phyloP scores from a whole-genome alignment of 2,797 vertebrate genomes.

The Smutsia gigantea region DNA sequence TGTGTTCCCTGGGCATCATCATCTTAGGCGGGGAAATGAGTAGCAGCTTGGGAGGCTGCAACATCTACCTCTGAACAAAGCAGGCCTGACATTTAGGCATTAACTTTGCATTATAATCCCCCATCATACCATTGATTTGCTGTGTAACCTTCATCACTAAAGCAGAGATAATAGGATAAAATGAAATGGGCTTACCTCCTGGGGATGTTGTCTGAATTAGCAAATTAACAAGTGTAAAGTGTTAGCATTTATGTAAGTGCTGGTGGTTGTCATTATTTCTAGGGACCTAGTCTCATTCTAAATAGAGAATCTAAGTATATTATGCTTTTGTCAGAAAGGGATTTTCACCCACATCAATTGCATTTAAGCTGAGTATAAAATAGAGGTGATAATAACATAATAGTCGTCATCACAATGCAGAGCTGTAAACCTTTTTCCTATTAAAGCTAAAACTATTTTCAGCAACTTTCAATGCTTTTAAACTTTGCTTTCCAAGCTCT shows the following conservation, averaged over 20 bases:
- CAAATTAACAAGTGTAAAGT: slow-evolving; percentile 75
- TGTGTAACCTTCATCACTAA: slow-evolving; percentile 74
- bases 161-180: slow-evolving; percentile 74
- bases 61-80: slow-evolving; percentile 56
- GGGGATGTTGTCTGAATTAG: slow-evolving; percentile 75
- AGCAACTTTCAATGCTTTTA: slow-evolving; percentile 66
- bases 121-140: slow-evolving; percentile 69
- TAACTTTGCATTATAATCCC: slow-evolving; percentile 67
- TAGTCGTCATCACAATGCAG: slow-evolving; percentile 42
- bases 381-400: slow-evolving; percentile 73
- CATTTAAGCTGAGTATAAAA: slow-evolving; percentile 66
- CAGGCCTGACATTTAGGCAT: slow-evolving; percentile 60
- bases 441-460: slow-evolving; percentile 48
- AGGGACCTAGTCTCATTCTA: slow-evolving; percentile 62
- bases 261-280: slow-evolving; percentile 72
- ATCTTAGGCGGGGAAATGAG: slow-evolving; percentile 39
- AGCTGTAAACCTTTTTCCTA: slow-evolving; percentile 61
- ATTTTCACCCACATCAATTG: slow-evolving; percentile 64
- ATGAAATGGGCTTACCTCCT: slow-evolving; percentile 72
- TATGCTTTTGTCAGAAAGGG: slow-evolving; percentile 57
- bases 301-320: slow-evolving; percentile 72
- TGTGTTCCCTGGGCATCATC: neutral
- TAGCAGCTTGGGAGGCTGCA: slow-evolving; percentile 35
- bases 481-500: slow-evolving; percentile 77
- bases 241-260: slow-evolving; percentile 77